Conservation (phyloP, 2,113 vertebrate species). For the Podarcis muralis region DNA sequence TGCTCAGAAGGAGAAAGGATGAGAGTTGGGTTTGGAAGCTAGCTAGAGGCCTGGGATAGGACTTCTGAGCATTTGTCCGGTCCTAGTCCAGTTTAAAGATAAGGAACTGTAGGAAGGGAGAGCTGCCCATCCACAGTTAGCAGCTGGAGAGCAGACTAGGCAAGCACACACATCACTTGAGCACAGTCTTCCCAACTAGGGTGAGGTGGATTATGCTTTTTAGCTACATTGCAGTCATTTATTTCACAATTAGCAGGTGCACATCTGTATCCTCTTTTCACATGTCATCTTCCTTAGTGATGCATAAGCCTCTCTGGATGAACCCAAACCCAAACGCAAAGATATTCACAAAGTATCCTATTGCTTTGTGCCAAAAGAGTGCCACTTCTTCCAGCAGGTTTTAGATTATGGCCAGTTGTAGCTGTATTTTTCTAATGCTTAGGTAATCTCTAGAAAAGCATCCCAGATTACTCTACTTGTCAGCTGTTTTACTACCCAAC, state of each 20-base stretch:
- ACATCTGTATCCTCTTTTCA: too few relatives aligned
- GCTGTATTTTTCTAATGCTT: neutral
- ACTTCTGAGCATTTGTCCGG: neutral
- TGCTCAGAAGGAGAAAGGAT: neutral
- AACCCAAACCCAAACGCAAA: neutral
- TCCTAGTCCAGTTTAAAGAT: too few relatives aligned
- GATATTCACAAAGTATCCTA: neutral
- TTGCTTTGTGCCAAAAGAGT: neutral
- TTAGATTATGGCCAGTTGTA: neutral
- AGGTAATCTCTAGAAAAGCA: neutral
- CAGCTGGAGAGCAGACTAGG: too few relatives aligned
- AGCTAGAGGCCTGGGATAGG: neutral
- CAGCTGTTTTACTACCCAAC: slow-evolving; percentile 21
- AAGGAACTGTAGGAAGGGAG: too few relatives aligned
- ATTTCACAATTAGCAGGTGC: too few relatives aligned
- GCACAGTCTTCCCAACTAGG: too few relatives aligned
- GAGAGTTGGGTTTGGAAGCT: neutral
- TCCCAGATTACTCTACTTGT: slow-evolving; percentile 38
- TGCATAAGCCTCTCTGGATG: too few relatives aligned
- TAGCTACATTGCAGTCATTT: too few relatives aligned
- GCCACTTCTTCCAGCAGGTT: neutral
- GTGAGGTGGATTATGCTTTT: too few relatives aligned
- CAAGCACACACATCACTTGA: too few relatives aligned
- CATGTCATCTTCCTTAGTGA: too few relatives aligned
- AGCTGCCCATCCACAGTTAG: too few relatives aligned